These are phyloP conservation scores for Acanthisitta chloris DNA, from an alignment of 2,113 vertebrate genomes.

Conservation along the genomic window DNA sequence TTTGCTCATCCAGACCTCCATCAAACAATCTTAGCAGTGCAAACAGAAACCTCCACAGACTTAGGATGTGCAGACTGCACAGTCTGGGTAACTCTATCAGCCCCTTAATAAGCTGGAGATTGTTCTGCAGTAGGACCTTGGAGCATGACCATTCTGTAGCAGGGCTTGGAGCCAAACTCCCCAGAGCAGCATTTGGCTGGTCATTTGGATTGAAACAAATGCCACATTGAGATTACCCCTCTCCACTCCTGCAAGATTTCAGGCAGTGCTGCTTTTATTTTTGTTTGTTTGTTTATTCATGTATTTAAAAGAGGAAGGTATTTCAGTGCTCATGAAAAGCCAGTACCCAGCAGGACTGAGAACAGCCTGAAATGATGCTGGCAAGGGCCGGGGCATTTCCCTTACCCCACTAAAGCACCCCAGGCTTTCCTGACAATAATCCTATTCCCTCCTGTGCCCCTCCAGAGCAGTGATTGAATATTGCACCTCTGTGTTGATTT, in stretches of 20 bases:
- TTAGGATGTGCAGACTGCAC: not conserved
- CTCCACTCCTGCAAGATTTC: not conserved
- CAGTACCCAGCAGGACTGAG: not conserved
- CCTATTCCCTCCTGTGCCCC: not conserved
- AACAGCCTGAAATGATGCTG: not conserved
- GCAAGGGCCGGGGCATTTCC: not conserved
- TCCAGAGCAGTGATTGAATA: slow-evolving; percentile 3
- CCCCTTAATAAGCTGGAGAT: not conserved
- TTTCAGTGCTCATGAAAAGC: slow-evolving; percentile 33
- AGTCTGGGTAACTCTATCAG: not conserved
- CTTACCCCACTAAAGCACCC: not conserved
- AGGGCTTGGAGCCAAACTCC: not conserved
- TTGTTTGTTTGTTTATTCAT: slow-evolving; percentile 61
- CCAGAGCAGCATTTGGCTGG: not conserved
- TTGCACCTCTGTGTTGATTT: slow-evolving; percentile 19
- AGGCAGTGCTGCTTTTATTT: slow-evolving; percentile 33
- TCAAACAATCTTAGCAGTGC: not conserved
- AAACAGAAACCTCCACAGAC: not conserved
- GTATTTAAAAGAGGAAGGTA: slow-evolving; percentile 11
- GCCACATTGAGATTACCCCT: slow-evolving; percentile 5
- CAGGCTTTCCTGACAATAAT: slow-evolving; percentile 13
- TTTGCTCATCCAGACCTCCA: not conserved
- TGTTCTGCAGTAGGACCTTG: not conserved
- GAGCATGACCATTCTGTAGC: not conserved
- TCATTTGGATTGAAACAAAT: slow-evolving; percentile 39